A percentile compares a stretch with the other conserved stretches of the same genome.
These are phyloP conservation scores for Pantherophis guttatus DNA, from an alignment of 2,113 vertebrate species.

Conservation along the genomic window DNA sequence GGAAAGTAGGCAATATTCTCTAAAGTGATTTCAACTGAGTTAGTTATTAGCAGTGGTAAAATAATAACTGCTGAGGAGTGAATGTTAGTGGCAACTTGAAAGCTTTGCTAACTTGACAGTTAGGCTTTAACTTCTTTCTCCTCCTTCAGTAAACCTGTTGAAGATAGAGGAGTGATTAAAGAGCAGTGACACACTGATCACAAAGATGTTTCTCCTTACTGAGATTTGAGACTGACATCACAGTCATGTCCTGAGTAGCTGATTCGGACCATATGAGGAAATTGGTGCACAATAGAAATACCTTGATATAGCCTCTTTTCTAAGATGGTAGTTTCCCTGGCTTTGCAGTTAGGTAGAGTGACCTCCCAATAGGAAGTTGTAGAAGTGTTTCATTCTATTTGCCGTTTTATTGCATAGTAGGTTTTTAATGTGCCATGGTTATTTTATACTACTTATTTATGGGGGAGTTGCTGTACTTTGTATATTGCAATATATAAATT, in stretches of 20 bases:
- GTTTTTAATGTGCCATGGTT: neutral
- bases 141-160: neutral
- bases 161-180: neutral
- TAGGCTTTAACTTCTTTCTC: neutral
- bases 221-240: neutral
- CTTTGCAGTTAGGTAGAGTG: neutral
- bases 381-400: neutral
- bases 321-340: neutral
- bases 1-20: neutral
- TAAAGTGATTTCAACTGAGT: neutral
- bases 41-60: neutral
- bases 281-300: neutral
- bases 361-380: neutral
- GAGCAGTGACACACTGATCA: neutral
- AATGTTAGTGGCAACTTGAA: neutral
- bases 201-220: neutral
- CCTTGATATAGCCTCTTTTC: neutral
- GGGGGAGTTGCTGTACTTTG: neutral
- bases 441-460: neutral
- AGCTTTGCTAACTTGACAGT: too few relatives aligned
- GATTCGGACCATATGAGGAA: neutral
- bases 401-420: neutral
- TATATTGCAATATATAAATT: neutral
- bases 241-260: neutral
- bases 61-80: neutral